Evolutionary conservation across 2,888 invertebrate genomes (phyloP).

Genomic region (Oscheius sp.): DNA sequence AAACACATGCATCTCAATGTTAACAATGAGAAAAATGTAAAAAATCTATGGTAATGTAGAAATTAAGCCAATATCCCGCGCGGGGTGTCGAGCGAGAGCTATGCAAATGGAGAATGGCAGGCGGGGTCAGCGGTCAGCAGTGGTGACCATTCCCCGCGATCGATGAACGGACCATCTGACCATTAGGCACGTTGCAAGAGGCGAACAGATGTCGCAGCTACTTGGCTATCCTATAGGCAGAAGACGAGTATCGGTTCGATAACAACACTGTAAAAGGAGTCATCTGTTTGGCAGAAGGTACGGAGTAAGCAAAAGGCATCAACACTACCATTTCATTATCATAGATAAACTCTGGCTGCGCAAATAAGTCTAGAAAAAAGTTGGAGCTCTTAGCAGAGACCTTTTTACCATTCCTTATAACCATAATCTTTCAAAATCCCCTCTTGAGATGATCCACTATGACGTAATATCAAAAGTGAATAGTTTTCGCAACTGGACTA

Average conservation of each 20-base stretch:
- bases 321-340: conserved; percentile 15
- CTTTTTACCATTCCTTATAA: not conserved
- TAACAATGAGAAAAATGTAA: too few species aligned
- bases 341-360: conserved; percentile 19
- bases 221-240: not conserved
- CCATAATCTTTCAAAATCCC: not conserved
- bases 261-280: conserved; percentile 22
- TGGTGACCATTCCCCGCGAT: conserved; percentile 18
- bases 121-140: conserved; percentile 31
- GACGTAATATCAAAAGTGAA: conserved; percentile 20
- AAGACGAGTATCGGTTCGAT: conserved; percentile 12
- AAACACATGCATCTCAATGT: too few species aligned
- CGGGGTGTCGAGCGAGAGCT: conserved; percentile 25
- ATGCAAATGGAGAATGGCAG: conserved; percentile 29
- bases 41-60: not conserved
- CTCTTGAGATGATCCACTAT: not conserved
- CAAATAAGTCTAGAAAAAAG: conserved; percentile 5
- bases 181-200: conserved; percentile 9
- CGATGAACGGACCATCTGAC: conserved; percentile 29
- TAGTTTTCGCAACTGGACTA: too few species aligned
- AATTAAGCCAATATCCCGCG: not conserved
- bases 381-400: not conserved
- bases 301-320: conserved; percentile 11
- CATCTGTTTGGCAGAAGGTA: conserved; percentile 14
- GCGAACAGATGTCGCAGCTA: conserved; percentile 9